Base-by-base conservation (phyloP, 2,888 invertebrate species). In the Balanococcus diminutus region DNA sequence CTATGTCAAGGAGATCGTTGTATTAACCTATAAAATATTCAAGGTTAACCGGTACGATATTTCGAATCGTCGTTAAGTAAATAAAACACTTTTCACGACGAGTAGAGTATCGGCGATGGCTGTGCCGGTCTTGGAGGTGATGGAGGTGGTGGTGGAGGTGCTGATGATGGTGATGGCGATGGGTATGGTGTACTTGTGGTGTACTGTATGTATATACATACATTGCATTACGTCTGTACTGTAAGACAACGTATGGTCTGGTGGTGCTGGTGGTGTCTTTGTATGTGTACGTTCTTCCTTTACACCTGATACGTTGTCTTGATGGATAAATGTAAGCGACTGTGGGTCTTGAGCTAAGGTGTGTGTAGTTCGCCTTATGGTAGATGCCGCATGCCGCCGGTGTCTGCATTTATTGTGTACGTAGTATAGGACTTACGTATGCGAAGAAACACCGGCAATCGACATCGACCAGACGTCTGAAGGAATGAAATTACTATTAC, bases 21-120 rank as follows among this genome's bases (percentile, higher is more conserved):
- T 79, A 75, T 75, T 85, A 85, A 85, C 85, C 85, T 85, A 85
- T 79, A 85, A 85, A 85, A 85, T 75, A 85, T 85, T 85, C 85
- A 85, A 85, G 85, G 85, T 85, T 85, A 85, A 85, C 85, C 39
- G 72, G 85, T 85, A 31, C 36, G 25, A 79, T 85, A 85, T 85
- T 84, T 75, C 75, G 75, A 85, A 85, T 85, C 79, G 72, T 84
- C 42, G 67, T 67, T 28, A 51, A 79, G 79, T 85, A 85, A 85
- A 85, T 85, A 85, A 79, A 75, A 85, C 46, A 85, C 75, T 79
- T 36, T 79, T 79, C 75, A 36, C 75, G 19, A 32, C 75, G 75
- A 19, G 75, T 16, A 6, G 67, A 31, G 28, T 28, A 28, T 25
- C 75, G 75, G 75, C 31, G 75, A 28, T 36, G 36, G 36, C 36